Evolutionary conservation across 92 coral and sea anemone species (phyloP), one percentile per base, ranked within the genome.

Genomic region (Palythoa grandiflora): DNA sequence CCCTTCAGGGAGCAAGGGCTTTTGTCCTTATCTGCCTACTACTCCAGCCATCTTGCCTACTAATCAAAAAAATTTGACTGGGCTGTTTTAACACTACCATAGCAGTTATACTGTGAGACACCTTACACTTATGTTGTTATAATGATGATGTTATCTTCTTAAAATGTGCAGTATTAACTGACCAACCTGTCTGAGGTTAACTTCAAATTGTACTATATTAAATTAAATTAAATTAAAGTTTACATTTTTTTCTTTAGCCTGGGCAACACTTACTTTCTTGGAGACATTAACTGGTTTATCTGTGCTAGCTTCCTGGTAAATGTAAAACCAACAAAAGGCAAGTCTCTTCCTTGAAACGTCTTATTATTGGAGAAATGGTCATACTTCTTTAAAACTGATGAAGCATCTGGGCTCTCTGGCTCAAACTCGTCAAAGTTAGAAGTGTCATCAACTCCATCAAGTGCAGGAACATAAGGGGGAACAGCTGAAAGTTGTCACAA

Each of bases 401-500:
- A 68, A 71, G 89, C 85, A 71, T 92, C 94, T 50, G 95, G 95
- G 44, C 94, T 93, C 61, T 97, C 99, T 3, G 97, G 96, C 54
- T 97, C 98, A 87, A 97, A 97, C 83, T 97, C 99, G 28, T 97
- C 99, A 75, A 97, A 97, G 83, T 97, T 94, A 14, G 99, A 97
- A 12, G 98, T 95, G 87, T 97, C 99, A 3, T 96, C 97, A n/a
- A 95, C 98, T 5, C 99, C 97, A 75, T 94, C 94, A 81, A 97
- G 88, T 35, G 93, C 94, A n/a, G 99, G 99, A 3, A 97, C 94
- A 87, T 91, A 97, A n/a, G 99, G 99, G 1, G 99, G 99, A 4
- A 93, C 93, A 83, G 95, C 99, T 97, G 63, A 71, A 77, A 47
- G 66, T 63, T 14, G 20, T 9, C n/a, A 15, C 61, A 17, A 37